phyloP scores from a whole-genome alignment of 1,140 invertebrate species.

The Ceratosolen fusciceps region DNA sequence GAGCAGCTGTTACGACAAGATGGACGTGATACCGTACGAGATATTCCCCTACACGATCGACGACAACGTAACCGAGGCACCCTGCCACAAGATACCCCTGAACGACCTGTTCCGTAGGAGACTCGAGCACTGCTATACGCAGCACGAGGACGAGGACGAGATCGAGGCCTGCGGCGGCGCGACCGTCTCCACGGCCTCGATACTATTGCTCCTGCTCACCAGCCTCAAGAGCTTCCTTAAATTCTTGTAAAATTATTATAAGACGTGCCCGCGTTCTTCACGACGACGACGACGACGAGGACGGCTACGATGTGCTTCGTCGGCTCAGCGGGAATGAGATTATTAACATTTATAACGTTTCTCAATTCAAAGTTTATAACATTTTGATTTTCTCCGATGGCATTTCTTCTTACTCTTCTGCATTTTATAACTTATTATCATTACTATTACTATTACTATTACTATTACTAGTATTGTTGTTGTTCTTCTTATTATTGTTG shows the following conservation, averaged over 20 bases:
- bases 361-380: conserved; percentile 22
- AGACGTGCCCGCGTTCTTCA: neutral
- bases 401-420: conserved; percentile 22
- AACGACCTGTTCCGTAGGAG: conserved; percentile 78
- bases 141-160: conserved; percentile 76
- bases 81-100: conserved; percentile 82
- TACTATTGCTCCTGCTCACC: conserved; percentile 50
- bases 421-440: neutral
- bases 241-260: conserved; percentile 13
- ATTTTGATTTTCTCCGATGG: neutral
- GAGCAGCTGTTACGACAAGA: conserved; percentile 61
- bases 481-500: conserved; percentile 3
- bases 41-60: conserved; percentile 64
- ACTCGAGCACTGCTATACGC: conserved; percentile 81
- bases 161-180: conserved; percentile 71
- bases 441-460: neutral
- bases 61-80: conserved; percentile 64
- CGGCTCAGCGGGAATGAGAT: too few relatives aligned
- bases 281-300: too few relatives aligned
- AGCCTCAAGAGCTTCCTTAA: conserved; percentile 6
- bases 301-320: too few relatives aligned
- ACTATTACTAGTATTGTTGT: neutral
- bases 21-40: conserved; percentile 59
- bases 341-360: neutral
- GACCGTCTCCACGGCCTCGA: conserved; percentile 50